These are phyloP conservation scores for Fragum fragum DNA, from an alignment of 2,888 invertebrate genomes.

Conservation along the genomic window DNA sequence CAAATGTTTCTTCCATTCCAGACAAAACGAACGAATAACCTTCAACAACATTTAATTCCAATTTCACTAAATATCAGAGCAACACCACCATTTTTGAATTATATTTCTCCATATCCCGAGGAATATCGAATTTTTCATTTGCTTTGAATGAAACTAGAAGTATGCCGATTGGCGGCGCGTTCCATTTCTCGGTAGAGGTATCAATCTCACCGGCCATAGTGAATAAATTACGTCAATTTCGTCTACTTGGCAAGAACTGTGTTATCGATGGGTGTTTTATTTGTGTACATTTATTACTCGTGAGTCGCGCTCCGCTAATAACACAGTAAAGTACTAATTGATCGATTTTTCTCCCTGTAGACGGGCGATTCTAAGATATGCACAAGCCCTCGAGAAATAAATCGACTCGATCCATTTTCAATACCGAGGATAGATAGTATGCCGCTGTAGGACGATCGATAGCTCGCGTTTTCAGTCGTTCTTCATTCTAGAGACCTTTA, in stretches of 20 bases:
- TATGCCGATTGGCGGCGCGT: slow-evolving; percentile 19
- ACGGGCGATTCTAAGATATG: slow-evolving; percentile 21
- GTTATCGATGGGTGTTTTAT: neutral
- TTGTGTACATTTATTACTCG: neutral
- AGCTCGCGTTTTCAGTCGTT: slow-evolving; percentile 18
- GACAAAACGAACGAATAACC: neutral
- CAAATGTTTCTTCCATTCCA: neutral
- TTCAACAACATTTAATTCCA: neutral
- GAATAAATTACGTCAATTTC: slow-evolving; percentile 25
- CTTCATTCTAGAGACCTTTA: neutral
- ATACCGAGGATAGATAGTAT: slow-evolving; percentile 20
- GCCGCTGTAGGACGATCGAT: slow-evolving; percentile 12
- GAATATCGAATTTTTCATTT: slow-evolving; percentile 17
- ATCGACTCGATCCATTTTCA: slow-evolving; percentile 5
- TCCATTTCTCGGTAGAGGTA: slow-evolving; percentile 3
- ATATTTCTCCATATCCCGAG: slow-evolving; percentile 21
- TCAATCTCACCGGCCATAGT: neutral
- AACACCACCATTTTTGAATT: neutral
- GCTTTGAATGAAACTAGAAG: slow-evolving; percentile 31
- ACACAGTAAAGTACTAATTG: neutral
- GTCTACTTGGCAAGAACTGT: neutral
- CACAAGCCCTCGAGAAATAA: neutral
- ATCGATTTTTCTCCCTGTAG: neutral
- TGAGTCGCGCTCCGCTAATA: slow-evolving; percentile 8
- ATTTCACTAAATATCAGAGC: neutral